phyloP scores from a whole-genome alignment of 2,888 invertebrate genomes.

The Harpagoxenus sublaevis region DNA sequence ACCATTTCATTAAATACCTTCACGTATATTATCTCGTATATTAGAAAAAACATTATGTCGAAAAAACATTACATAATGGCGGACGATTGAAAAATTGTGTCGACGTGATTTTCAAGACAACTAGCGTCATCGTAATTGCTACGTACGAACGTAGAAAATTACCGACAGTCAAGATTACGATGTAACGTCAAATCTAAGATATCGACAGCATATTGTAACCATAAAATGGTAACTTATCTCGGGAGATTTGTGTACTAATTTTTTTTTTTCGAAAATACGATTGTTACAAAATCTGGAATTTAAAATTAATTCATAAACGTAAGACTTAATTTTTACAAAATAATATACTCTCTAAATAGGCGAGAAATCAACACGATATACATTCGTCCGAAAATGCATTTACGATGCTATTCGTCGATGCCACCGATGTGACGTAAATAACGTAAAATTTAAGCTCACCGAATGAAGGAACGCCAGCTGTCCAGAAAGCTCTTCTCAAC shows the following conservation, averaged over 20 bases:
- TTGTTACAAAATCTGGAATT: not conserved
- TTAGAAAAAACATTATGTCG: not conserved
- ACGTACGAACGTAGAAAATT: not conserved
- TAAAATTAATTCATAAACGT: not conserved
- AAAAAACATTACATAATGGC: not conserved
- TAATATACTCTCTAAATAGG: not conserved
- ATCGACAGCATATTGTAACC: not conserved
- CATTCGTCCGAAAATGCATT: not conserved
- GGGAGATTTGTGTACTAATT: not conserved
- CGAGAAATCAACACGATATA: not conserved
- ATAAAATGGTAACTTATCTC: not conserved
- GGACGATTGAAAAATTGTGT: not conserved
- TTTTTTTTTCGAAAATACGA: not conserved
- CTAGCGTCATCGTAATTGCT: slow-evolving; percentile 6
- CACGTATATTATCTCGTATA: not conserved
- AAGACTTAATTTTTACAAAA: not conserved
- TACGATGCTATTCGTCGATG: too few species aligned
- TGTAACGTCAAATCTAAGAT: not conserved
- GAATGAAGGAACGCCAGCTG: slow-evolving; percentile 82
- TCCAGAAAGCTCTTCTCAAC: slow-evolving; percentile 83
- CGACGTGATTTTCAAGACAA: not conserved
- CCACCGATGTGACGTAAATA: not conserved
- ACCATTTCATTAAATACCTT: not conserved
- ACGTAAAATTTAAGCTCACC: slow-evolving; percentile 76
- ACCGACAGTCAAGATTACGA: not conserved